phyloP scores from a whole-genome alignment of 2,113 vertebrate genomes.

The Cepphus grylle region DNA sequence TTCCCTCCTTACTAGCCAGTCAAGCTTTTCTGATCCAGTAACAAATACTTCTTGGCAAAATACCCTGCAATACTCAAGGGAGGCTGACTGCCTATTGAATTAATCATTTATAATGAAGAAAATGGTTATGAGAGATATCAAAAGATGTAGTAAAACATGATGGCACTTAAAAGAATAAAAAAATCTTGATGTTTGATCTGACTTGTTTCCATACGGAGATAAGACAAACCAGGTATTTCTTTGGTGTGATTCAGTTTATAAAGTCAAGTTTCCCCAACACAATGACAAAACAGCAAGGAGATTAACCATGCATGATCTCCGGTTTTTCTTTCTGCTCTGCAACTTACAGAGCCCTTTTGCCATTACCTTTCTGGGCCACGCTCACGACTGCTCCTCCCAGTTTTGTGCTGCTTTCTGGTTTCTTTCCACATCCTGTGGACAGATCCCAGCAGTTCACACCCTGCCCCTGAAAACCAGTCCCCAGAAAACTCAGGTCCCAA shows the following conservation, averaged over 20 bases:
- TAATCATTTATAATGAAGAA: conserved; percentile 3
- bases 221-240: conserved; percentile 12
- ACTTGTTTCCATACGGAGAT: neutral
- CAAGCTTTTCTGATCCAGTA: neutral
- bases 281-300: neutral
- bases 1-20: neutral
- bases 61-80: neutral
- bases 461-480: too few species aligned
- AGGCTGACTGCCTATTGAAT: neutral
- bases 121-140: neutral
- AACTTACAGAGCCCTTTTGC: neutral
- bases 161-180: neutral
- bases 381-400: neutral
- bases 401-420: neutral
- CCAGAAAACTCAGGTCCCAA: neutral
- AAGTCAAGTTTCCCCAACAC: neutral
- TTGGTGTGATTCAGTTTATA: neutral
- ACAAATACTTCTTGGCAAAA: conserved; percentile 14
- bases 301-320: neutral
- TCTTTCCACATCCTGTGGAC: neutral
- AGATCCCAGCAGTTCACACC: neutral
- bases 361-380: neutral
- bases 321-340: neutral
- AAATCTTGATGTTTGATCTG: neutral
- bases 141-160: conserved; percentile 3